Percentiles rank a stretch among this genome's conserved stretches.
Evolutionary conservation across 2,797 vertebrate genomes (phyloP).

Genomic region (Pelodytes ibericus): DNA sequence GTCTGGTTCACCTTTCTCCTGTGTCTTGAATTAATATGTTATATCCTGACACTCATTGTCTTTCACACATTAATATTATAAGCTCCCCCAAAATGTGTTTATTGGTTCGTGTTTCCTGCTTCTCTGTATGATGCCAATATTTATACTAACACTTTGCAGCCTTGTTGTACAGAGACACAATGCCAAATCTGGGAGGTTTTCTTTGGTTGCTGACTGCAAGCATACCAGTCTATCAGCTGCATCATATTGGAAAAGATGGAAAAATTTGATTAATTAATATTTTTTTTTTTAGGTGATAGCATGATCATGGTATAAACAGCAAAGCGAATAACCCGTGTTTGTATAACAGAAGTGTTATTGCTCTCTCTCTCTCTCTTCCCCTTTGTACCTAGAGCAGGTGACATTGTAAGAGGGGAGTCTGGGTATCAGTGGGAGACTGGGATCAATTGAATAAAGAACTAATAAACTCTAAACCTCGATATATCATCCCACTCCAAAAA

Average conservation of each 20-base stretch:
- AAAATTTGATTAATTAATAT: neutral
- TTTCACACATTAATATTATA: neutral
- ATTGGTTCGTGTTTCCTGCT: neutral
- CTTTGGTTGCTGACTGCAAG: neutral
- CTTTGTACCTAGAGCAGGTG: slow-evolving; percentile 89
- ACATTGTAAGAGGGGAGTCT: slow-evolving; percentile 80
- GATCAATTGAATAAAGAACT: slow-evolving; percentile 91
- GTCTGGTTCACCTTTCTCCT: neutral
- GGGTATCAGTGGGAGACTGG: slow-evolving; percentile 85
- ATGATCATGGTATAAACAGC: too few relatives aligned
- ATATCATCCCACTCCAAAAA: slow-evolving; percentile 90
- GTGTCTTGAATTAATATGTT: neutral
- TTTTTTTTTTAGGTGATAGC: too few relatives aligned
- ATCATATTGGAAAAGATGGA: neutral
- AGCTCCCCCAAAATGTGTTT: neutral
- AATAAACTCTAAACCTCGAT: slow-evolving; percentile 89
- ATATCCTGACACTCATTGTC: neutral
- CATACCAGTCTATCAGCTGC: neutral
- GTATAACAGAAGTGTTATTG: slow-evolving; percentile 60
- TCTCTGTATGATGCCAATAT: slow-evolving; percentile 4
- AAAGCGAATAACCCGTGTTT: neutral
- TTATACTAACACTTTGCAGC: neutral
- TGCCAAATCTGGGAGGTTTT: neutral
- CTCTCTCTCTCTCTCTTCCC: slow-evolving; percentile 35
- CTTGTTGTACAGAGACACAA: neutral